These are phyloP conservation scores for Parapsyche elsis DNA, from an alignment of 1,140 invertebrate species.

Conservation along the genomic window DNA sequence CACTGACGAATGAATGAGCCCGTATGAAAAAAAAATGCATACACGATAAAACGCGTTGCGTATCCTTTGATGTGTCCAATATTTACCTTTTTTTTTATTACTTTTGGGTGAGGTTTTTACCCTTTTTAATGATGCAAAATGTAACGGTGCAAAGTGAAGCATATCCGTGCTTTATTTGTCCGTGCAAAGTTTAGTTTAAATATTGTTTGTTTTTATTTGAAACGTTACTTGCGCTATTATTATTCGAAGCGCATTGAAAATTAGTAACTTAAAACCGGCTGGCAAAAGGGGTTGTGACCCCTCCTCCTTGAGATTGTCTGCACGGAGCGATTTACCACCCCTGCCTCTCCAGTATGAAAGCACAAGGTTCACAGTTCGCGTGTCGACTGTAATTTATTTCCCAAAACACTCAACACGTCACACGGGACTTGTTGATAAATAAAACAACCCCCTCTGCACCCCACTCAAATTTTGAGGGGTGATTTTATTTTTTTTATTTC, in stretches of 20 bases:
- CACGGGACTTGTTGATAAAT: slow-evolving; percentile 49
- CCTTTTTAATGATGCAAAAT: no score
- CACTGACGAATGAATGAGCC: no score
- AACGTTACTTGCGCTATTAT: no score
- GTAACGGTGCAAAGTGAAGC: no score
- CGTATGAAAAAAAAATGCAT: neutral
- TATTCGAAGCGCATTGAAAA: neutral
- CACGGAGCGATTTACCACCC: slow-evolving; percentile 39
- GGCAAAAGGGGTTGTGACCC: slow-evolving; percentile 8
- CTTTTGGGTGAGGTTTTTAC: no score
- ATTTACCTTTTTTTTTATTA: neutral
- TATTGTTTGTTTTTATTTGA: no score
- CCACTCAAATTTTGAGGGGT: slow-evolving; percentile 15
- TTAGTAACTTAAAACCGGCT: slow-evolving; percentile 21
- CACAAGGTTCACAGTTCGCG: slow-evolving; percentile 45
- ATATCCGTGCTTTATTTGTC: no score
- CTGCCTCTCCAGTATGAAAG: slow-evolving; percentile 16
- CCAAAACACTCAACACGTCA: slow-evolving; percentile 51
- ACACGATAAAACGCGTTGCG: neutral
- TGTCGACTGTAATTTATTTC: slow-evolving; percentile 48
- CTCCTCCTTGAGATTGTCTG: slow-evolving; percentile 22
- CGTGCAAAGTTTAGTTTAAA: no score
- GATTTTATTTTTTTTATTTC: slow-evolving; percentile 1
- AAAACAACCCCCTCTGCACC: slow-evolving; percentile 35
- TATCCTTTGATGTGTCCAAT: neutral